Conservation (phyloP, 2,113 vertebrate species). For the Chiloscyllium plagiosum region DNA sequence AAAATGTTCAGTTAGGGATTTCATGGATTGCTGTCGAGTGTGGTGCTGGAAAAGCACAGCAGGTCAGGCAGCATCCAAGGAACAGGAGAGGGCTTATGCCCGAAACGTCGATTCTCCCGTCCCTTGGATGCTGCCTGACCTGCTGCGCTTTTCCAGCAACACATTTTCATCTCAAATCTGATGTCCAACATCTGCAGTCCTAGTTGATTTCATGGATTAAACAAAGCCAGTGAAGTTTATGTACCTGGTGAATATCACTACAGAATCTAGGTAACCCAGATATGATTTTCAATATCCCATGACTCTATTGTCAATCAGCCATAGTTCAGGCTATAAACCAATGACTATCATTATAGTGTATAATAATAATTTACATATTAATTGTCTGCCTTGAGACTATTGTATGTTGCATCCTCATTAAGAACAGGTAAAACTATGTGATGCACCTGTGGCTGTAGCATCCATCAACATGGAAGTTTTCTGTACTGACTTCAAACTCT, state of each 20-base stretch:
- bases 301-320: not conserved
- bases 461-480: not conserved
- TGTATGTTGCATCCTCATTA: not conserved
- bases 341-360: not conserved
- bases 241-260: not conserved
- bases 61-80: no score
- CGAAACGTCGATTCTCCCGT: no score
- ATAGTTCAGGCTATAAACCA: not conserved
- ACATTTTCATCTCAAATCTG: no score
- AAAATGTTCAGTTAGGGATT: slow-evolving; percentile 15
- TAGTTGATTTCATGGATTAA: not conserved
- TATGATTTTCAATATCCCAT: not conserved
- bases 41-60: no score
- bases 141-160: no score
- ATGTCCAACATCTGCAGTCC: no score
- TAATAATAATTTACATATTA: not conserved
- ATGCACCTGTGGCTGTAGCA: not conserved
- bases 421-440: not conserved
- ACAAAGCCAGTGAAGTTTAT: not conserved
- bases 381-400: not conserved
- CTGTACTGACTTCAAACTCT: not conserved
- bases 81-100: no score
- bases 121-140: no score
- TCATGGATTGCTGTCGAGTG: not conserved
- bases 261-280: not conserved